Percentiles rank a stretch among this genome's conserved stretches.
Evolutionary conservation across 2,797 vertebrate species (phyloP).

Genomic region (Salmo trutta): DNA sequence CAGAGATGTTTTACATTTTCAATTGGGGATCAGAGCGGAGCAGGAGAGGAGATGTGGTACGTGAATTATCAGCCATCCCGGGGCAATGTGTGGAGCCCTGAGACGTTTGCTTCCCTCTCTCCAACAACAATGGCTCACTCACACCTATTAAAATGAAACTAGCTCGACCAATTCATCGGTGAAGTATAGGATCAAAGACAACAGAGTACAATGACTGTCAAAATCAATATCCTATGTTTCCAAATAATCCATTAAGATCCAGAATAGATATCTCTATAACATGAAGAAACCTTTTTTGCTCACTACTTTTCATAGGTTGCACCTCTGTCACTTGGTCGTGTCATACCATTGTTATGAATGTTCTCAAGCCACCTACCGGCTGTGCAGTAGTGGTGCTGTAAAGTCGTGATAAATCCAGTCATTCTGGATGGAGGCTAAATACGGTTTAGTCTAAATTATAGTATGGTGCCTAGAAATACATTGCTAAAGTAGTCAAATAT

Average conservation of each 20-base stretch:
- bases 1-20: slow-evolving; percentile 29
- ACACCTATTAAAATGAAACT: slow-evolving; percentile 14
- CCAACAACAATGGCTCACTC: background rate
- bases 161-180: slow-evolving; percentile 33
- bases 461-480: no score
- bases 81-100: slow-evolving; percentile 21
- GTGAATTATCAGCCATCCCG: slow-evolving; percentile 25
- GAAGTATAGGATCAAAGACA: slow-evolving; percentile 8
- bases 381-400: no score
- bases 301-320: no score
- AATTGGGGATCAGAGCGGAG: slow-evolving; percentile 38
- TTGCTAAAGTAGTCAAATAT: no score
- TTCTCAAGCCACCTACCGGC: no score
- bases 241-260: background rate
- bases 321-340: no score
- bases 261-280: background rate
- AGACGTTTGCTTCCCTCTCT: slow-evolving; percentile 1
- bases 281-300: background rate
- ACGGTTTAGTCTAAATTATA: no score
- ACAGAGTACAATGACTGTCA: background rate
- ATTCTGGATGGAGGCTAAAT: no score
- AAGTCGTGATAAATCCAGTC: no score
- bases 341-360: no score
- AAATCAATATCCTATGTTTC: background rate
- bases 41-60: slow-evolving; percentile 4